Percentiles rank a stretch among this genome's conserved stretches.
phyloP scores from a whole-genome alignment of 2,888 invertebrate genomes.

The Pharmacophagus antenor region DNA sequence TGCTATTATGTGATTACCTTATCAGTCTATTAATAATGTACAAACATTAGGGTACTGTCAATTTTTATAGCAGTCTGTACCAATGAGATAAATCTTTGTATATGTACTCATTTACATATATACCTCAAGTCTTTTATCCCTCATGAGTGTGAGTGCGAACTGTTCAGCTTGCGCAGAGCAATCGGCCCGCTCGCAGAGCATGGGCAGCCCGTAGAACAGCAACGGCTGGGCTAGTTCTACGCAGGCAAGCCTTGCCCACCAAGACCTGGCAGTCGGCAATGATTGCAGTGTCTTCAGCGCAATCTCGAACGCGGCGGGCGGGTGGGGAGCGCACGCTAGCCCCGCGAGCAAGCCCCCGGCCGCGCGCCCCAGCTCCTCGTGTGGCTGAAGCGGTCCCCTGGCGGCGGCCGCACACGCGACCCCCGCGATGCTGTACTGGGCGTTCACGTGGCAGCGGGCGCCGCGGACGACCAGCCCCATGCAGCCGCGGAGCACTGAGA shows the following conservation, averaged over 20 bases:
- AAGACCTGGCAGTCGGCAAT: slow-evolving; percentile 71
- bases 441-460: slow-evolving; percentile 65
- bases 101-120: too few relatives aligned
- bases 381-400: slow-evolving; percentile 82
- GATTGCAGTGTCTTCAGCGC: slow-evolving; percentile 77
- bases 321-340: slow-evolving; percentile 83
- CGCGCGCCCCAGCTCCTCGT: slow-evolving; percentile 86
- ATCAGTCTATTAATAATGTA: too few relatives aligned
- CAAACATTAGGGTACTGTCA: too few relatives aligned
- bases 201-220: slow-evolving; percentile 86
- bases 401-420: slow-evolving; percentile 88
- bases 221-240: slow-evolving; percentile 86
- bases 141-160: slow-evolving; percentile 84
- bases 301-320: slow-evolving; percentile 79
- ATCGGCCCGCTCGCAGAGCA: slow-evolving; percentile 69
- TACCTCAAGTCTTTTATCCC: slow-evolving; percentile 86
- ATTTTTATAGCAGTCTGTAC: neutral
- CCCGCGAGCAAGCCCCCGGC: slow-evolving; percentile 85
- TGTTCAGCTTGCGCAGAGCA: slow-evolving; percentile 79
- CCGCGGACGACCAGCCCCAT: slow-evolving; percentile 66
- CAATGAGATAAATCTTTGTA: neutral
- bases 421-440: slow-evolving; percentile 82
- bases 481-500: slow-evolving; percentile 58
- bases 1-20: too few relatives aligned
- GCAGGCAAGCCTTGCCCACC: slow-evolving; percentile 85